Base-by-base conservation (phyloP, 2,797 vertebrate species). In the Phaenicophaeus curvirostris region DNA sequence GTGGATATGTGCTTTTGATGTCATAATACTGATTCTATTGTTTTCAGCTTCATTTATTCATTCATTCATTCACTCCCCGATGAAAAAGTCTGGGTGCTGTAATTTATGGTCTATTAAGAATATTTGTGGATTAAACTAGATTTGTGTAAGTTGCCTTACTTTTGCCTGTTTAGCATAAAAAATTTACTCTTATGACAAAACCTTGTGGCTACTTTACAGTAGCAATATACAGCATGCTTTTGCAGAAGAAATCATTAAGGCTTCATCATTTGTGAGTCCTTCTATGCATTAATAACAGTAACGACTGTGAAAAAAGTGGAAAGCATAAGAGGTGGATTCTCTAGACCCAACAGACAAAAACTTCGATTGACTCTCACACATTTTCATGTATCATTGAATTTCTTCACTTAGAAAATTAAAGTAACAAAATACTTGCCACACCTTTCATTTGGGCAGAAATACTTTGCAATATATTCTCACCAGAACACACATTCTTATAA, bases 1-100 rank as follows among this genome's bases (percentile, higher is more conserved):
- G 39, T 44, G 15, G 48, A 67, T 46, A 79, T 33, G 17, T 74
- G 35, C 76, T 57, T 54, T 95, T 84, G 44, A 89, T 9, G 13
- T 67, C 51, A 82, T 80, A 95, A 91, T 86, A 95, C 69, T 90
- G 89, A 95, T 91, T 92, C 41, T 33, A 72, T 90, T 55, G n/a
- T 85, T 96, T 95, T 84, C 58, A 78, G 71, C 82, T 87, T 92
- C 62, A 77, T 69, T 88, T 37, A n/a, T 74, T 84, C 84, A 81
- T 24, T 50, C 11, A 46, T 46, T 92, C 18, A n/a, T n/a, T n/a
- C n/a, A n/a, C n/a, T 84, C 41, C n/a, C 67, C 54, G 63, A 93
- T 80, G 63, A 87, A 95, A 90, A 79, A 85, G 14, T 76, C 57
- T 55, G 53, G 50, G 79, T 61, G 79, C 73, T 96, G 44, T 78